Evolutionary conservation across 2,888 invertebrate species (phyloP).

Genomic region (Ophion ventricosus): DNA sequence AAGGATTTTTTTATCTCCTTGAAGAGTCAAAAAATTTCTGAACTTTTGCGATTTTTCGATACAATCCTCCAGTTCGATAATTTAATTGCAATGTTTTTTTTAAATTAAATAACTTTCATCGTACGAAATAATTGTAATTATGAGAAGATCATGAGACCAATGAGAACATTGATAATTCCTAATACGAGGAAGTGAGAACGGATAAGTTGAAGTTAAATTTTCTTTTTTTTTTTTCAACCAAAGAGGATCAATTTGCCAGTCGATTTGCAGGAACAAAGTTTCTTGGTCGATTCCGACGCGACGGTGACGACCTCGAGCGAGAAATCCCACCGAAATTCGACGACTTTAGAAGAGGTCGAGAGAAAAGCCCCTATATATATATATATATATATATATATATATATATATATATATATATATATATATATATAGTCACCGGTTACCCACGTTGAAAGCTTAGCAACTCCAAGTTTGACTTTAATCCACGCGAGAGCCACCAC

Average conservation of each 20-base stretch:
- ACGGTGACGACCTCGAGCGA: conserved; percentile 63
- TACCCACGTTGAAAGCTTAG: conserved; percentile 71
- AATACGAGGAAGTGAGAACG: no score
- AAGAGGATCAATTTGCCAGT: not conserved
- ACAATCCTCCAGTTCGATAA: no score
- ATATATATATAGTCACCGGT: conserved; percentile 45
- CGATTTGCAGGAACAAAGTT: conserved; percentile 28
- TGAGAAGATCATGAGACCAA: no score
- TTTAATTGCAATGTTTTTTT: no score
- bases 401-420: conserved; percentile 42
- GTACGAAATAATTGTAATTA: no score
- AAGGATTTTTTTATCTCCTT: no score
- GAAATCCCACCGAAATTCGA: conserved; percentile 77
- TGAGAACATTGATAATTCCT: no score
- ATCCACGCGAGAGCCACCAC: conserved; percentile 81
- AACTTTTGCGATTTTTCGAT: no score
- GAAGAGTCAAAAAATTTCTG: no score
- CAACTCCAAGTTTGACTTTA: conserved; percentile 82
- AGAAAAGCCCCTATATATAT: conserved; percentile 16
- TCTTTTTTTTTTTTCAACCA: not conserved
- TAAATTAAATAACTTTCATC: no score
- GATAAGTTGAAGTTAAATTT: no score
- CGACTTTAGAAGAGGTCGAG: conserved; percentile 68
- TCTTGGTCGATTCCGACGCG: conserved; percentile 18
- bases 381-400: not conserved